A percentile compares a stretch with the other conserved stretches of the same genome.
phyloP scores from a whole-genome alignment of 2,113 vertebrate genomes.

The Mastomys natalensis region DNA sequence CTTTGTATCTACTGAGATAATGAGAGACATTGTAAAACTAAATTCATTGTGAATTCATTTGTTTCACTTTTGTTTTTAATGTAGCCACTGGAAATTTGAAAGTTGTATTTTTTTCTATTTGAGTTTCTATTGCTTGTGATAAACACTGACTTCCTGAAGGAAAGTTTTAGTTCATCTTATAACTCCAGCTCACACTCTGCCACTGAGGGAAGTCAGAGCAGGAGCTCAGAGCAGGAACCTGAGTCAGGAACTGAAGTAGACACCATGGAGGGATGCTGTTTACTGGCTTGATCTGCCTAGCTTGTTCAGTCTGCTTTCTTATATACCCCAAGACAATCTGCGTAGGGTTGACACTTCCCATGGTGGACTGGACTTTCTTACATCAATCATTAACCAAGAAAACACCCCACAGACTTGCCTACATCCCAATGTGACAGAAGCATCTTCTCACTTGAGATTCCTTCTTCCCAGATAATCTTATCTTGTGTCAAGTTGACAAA shows the following conservation, averaged over 20 bases:
- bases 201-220: not conserved
- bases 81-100: not conserved
- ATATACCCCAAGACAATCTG: not conserved
- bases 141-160: not conserved
- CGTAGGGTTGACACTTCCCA: not conserved
- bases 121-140: not conserved
- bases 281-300: not conserved
- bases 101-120: not conserved
- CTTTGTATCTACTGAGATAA: not conserved
- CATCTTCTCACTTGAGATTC: not conserved
- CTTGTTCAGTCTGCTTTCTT: not conserved
- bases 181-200: not conserved
- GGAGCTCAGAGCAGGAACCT: not conserved
- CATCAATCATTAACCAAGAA: not conserved
- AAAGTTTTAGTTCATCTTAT: not conserved
- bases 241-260: not conserved
- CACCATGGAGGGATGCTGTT: not conserved
- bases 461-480: not conserved
- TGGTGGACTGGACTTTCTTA: not conserved
- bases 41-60: slow-evolving; percentile 40
- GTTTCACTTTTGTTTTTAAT: not conserved
- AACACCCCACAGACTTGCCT: not conserved
- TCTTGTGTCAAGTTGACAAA: not conserved
- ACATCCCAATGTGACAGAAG: not conserved
- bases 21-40: not conserved